Base-by-base conservation (phyloP, 2,797 vertebrate genomes). In the Sebastes dallii region DNA sequence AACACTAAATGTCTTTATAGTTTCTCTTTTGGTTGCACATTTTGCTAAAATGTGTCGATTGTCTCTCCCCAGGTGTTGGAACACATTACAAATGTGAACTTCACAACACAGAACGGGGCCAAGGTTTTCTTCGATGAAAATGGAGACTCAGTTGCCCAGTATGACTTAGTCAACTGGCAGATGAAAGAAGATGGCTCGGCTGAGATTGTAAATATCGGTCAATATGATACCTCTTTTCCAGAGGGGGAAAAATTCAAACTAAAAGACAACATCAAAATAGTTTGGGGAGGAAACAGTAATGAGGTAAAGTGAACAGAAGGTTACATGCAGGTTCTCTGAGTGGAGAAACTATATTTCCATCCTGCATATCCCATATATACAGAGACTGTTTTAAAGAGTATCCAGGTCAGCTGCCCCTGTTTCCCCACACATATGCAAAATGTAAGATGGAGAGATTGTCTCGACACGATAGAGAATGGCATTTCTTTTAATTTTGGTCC, bases 141-240 rank as follows among this genome's bases (percentile, higher is more conserved):
- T 24, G 92, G 93, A 64, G 91, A 93, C 58, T 83, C 90, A 0
- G 72, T 87, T 20, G 92, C 90, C 20, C 84, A 84, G 62, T 95
- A 95, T 74, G 92, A 94, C 66, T 69, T 95, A 22, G 86, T 95
- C 3, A 95, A 95, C 85, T 95, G 94, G 95, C 91, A 95, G 50
- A 86, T 94, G 27, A 88, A 77, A 61, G 86, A 89, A 2, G 85
- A 92, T 4, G 91, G 92, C 24, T 88, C 91, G 6, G 85, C 79
- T 8, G 72, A 93, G 30, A 89, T 95, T 64, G 59, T 92, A 6
- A 91, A 69, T 14, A 89, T 95, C 8, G 94, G 94, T n/a, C 77
- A 75, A 32, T 95, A 92, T 27, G 93, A 94, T 64, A 88, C 78
- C 4, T 93, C 92, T n/a, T 77, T 89, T 62, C 77, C 86, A 59